Percentiles rank a stretch among this genome's conserved stretches.
phyloP scores from a whole-genome alignment of 2,888 invertebrate species.

The Drosophila paramelanica region DNA sequence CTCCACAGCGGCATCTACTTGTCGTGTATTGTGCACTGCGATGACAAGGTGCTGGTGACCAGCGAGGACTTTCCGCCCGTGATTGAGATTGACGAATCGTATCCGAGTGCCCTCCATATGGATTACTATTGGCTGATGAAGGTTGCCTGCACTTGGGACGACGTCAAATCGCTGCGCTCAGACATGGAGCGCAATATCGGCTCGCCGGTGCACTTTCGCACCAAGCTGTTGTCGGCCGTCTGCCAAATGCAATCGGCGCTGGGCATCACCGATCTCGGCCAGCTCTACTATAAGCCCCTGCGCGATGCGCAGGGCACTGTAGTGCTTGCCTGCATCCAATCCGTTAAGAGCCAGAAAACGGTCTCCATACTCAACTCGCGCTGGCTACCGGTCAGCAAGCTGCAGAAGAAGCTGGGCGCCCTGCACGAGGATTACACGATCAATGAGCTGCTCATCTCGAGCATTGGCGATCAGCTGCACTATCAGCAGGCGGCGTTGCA shows the following conservation, averaged over 20 bases:
- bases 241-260: conserved; percentile 96
- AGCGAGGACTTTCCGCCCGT: conserved; percentile 98
- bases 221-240: conserved; percentile 96
- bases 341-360: conserved; percentile 89
- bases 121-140: conserved; percentile 99
- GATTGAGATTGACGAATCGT: conserved; percentile 98
- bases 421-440: conserved; percentile 91
- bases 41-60: conserved; percentile 97
- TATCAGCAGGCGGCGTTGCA: conserved; percentile 90
- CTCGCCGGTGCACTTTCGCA: conserved; percentile 95
- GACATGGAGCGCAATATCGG: conserved; percentile 98
- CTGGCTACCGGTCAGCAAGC: conserved; percentile 95
- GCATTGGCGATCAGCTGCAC: conserved; percentile 92
- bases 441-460: conserved; percentile 93
- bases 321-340: conserved; percentile 94
- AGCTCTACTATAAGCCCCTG: conserved; percentile 96
- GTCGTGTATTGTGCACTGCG: conserved; percentile 96
- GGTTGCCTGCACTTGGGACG: conserved; percentile 98
- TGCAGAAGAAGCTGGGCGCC: conserved; percentile 91
- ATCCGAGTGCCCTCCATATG: conserved; percentile 94
- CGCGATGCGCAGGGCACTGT: conserved; percentile 95
- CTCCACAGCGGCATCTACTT: conserved; percentile 94
- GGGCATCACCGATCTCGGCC: conserved; percentile 96
- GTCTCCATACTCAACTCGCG: conserved; percentile 95
- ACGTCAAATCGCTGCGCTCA: conserved; percentile 94